A percentile compares a stretch with the other conserved stretches of the same genome.
phyloP scores from a whole-genome alignment of 2,888 invertebrate genomes.

The Cyclophora albipunctata region DNA sequence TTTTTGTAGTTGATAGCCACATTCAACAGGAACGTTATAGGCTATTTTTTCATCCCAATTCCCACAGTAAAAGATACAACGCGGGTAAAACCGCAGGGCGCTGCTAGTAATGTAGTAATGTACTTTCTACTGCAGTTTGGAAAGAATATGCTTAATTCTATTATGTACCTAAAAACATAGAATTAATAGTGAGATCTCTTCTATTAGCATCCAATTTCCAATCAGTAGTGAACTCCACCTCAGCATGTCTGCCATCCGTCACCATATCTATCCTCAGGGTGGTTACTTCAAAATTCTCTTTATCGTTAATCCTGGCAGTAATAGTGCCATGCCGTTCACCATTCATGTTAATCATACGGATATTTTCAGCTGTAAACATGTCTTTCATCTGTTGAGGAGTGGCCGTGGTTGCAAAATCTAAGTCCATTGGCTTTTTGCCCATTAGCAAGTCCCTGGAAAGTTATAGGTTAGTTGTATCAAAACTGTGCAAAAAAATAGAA shows the following conservation, averaged over 20 bases:
- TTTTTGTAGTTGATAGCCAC: too few species aligned
- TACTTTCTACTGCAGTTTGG: too few species aligned
- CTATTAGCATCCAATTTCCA: conserved; percentile 96
- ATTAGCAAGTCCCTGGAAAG: conserved; percentile 83
- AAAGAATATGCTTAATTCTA: too few species aligned
- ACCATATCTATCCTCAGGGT: conserved; percentile 93
- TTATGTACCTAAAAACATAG: conserved; percentile 89
- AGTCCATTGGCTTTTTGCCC: conserved; percentile 87
- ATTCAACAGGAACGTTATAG: too few species aligned
- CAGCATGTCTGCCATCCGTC: conserved; percentile 96
- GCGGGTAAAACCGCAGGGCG: too few species aligned
- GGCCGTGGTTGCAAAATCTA: conserved; percentile 98
- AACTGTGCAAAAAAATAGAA: too few species aligned
- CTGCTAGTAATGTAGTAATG: too few species aligned
- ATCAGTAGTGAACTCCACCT: conserved; percentile 94
- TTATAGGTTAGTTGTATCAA: background rate
- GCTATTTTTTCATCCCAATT: too few species aligned
- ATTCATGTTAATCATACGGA: conserved; percentile 93
- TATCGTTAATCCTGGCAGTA: conserved; percentile 94
- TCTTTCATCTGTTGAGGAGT: conserved; percentile 97
- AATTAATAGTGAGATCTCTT: conserved; percentile 97
- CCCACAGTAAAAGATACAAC: too few species aligned
- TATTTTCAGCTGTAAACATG: conserved; percentile 88
- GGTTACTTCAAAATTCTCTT: conserved; percentile 95
- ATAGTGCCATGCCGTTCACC: conserved; percentile 98